Evolutionary conservation across 2,888 invertebrate genomes (phyloP), one percentile per base, ranked within the genome.

Genomic region (Bedellia somnulentella): DNA sequence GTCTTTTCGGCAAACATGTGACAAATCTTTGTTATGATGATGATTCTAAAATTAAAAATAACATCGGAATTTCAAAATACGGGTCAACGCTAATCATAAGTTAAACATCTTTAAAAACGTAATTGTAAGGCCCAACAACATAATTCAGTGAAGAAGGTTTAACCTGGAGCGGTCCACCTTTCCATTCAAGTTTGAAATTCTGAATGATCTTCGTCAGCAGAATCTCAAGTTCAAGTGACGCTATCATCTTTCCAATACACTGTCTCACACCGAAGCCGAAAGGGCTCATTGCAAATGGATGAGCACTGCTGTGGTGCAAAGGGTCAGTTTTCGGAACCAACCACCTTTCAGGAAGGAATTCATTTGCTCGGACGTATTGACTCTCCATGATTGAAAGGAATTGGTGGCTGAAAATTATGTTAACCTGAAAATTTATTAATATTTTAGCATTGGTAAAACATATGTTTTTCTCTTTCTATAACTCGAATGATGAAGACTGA

Each of bases 291-390:
- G 80, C 78, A 42, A 83, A 85, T 1, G 82, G 81, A 47, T 85
- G 82, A 1, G 70, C 57, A 12, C 67, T 57, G 21, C 68, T 66
- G 23, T 77, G 60, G 35, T 59, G 49, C n/a, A 73, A 36, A 5
- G 58, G 54, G 22, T 68, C 59, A 4, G 41, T 40, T 36, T 63
- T 62, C 0, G 55, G 51, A 9, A 43, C 42, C 2, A 79, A 39
- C 91, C 91, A 93, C 25, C 93, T 64, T 49, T 91, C 89, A 0
- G 92, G 91, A 24, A 83, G 51, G 46, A 81, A 92, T 32, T 82
- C 71, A 0, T 66, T 46, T 4, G 86, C 67, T n/a, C 75, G 61
- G 0, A 80, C 70, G 44, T 83, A 89, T 40, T 87, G 80, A 31
- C 80, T 59, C 9, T 85, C 83, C 45, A 78, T 77, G 41, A 79